Base-by-base conservation (phyloP, 2,888 invertebrate genomes). In the Lycaena phlaeas region DNA sequence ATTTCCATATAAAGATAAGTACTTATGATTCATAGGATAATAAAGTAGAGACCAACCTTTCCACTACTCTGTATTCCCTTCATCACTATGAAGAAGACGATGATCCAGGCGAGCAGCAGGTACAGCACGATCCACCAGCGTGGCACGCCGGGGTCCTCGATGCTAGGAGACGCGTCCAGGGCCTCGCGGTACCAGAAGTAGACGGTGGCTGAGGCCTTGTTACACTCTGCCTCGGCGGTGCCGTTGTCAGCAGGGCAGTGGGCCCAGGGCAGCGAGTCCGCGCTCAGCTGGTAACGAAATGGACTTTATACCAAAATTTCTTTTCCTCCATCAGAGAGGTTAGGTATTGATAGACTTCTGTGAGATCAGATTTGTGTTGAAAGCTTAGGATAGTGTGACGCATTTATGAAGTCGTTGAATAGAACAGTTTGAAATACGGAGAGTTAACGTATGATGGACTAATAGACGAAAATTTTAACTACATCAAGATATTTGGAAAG, bases 11-110 rank as follows among this genome's bases (percentile, higher is more conserved):
- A n/a, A n/a, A n/a, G n/a, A n/a, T n/a, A n/a, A n/a, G n/a, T n/a
- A n/a, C n/a, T n/a, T n/a, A n/a, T n/a, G n/a, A n/a, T n/a, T n/a
- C n/a, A n/a, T n/a, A n/a, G n/a, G n/a, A n/a, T n/a, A n/a, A n/a
- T n/a, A n/a, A n/a, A n/a, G n/a, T n/a, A n/a, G n/a, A n/a, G n/a
- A n/a, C n/a, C n/a, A n/a, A 94, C 95, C 89, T 96, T 96, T 59
- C 97, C 97, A 50, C 96, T 96, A 57, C 96, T 96, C 79, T 97
- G 96, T 50, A 97, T 97, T 36, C 97, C 97, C 73, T 95, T 95
- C 94, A 96, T 96, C 31, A 97, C 95, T 63, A 97, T 96, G 64
- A 95, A 93, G 85, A 95, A 97, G 18, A 97, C 96, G 50, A 96
- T 87, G 36, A 91, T 72, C 97, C 97, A 97, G 14, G 96, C 93